These are phyloP conservation scores for Pangasianodon gigas DNA, from an alignment of 2,113 vertebrate genomes.

Conservation along the genomic window DNA sequence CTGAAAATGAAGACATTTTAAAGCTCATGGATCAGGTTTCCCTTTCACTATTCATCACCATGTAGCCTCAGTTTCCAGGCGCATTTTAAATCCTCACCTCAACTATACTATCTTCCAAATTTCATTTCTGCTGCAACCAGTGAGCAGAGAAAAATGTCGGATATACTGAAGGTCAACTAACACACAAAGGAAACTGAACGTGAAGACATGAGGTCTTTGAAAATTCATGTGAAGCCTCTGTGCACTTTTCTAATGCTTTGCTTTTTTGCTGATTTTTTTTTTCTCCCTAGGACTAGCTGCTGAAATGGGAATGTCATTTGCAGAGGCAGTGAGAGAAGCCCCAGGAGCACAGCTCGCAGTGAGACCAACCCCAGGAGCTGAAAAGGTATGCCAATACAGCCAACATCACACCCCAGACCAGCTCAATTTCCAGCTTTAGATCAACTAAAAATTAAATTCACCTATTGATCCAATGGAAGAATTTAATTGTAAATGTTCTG, in stretches of 20 bases:
- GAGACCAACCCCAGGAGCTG: slow-evolving; percentile 68
- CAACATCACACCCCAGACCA: background rate
- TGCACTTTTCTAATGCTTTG: slow-evolving; percentile 25
- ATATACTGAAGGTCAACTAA: background rate
- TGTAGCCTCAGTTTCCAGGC: background rate
- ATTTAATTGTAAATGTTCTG: background rate
- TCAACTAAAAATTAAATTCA: slow-evolving; percentile 9
- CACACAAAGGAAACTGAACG: background rate
- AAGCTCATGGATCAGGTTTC: background rate
- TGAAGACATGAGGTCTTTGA: background rate
- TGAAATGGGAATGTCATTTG: slow-evolving; percentile 72
- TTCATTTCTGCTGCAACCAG: slow-evolving; percentile 1
- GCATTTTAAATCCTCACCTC: background rate
- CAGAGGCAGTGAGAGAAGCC: slow-evolving; percentile 76
- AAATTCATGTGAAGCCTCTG: slow-evolving; percentile 1
- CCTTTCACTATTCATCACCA: slow-evolving; percentile 1
- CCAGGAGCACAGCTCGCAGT: slow-evolving; percentile 74
- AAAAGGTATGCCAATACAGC: slow-evolving; percentile 72
- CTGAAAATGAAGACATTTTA: background rate
- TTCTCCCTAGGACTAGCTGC: slow-evolving; percentile 75
- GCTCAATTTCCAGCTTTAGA: background rate
- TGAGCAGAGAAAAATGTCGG: background rate
- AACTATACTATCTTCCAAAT: background rate
- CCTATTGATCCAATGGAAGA: background rate
- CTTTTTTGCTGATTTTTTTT: slow-evolving; percentile 11